Base-by-base conservation (phyloP, 2,888 invertebrate species). In the Ypsolopha scabrella region DNA sequence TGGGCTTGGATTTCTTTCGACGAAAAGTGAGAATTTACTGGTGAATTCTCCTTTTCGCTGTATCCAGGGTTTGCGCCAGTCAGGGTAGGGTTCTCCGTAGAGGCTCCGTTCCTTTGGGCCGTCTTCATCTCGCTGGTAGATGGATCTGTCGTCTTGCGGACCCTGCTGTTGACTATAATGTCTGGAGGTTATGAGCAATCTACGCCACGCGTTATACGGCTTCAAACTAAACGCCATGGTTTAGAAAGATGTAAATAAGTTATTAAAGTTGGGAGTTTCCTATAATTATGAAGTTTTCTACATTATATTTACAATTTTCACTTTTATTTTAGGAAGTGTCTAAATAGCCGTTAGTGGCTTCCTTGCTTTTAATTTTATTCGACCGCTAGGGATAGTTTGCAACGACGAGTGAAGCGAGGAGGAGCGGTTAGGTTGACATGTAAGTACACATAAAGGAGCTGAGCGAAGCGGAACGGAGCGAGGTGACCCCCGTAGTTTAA, bases 51-150 rank as follows among this genome's bases (percentile, higher is more conserved):
- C 88, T 1, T 89, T 83, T 24, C 88, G 78, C 52, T 91, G 77
- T 50, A 87, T 86, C 78, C 89, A 88, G 0, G 89, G 88, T 47
- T 82, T 88, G n/a, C 91, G 80, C 91, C 91, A 91, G 48, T 88
- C 77, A 37, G 90, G 72, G 54, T 87, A 88, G 44, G 71, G 68
- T 62, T 88, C 75, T 6, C 83, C 86, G 50, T 76, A 63, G 0
- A 80, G 68, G 43, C 57, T 59, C 13, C 75, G 71, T 36, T 72
- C 65, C 51, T 76, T 68, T 36, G 57, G 57, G 7, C 78, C 77
- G 54, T 76, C 80, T 66, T 85, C 85, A 57, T 78, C 60, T 35
- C 66, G 67, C 52, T 83, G 72, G 58, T 85, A 83, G 55, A 72
- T 70, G 0, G 77, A 70, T 60, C 81, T 83, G 10, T 70, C 60